A percentile compares a stretch with the other conserved stretches of the same genome.
phyloP scores from a whole-genome alignment of 2,113 vertebrate genomes.

The Sceloporus undulatus region DNA sequence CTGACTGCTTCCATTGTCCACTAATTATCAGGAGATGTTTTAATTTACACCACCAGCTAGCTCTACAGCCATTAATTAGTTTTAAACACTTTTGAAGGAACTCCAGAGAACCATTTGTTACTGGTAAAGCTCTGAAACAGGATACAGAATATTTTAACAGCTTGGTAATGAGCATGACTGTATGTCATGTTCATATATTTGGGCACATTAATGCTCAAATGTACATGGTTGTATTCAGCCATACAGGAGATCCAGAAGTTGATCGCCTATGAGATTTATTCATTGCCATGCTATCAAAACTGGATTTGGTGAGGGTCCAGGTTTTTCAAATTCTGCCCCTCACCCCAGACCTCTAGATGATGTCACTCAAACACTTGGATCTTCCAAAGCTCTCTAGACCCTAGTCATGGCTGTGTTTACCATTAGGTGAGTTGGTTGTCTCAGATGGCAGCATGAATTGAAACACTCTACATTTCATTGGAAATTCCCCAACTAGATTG shows the following conservation, averaged over 20 bases:
- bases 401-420: too few species aligned
- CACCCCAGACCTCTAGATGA: too few species aligned
- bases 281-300: not conserved
- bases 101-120: conserved; percentile 5
- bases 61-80: conserved; percentile 24
- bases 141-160: conserved; percentile 40
- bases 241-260: conserved; percentile 20
- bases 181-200: not conserved
- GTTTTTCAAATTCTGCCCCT: not conserved
- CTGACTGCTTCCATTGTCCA: conserved; percentile 50
- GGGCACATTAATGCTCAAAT: too few species aligned
- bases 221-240: conserved; percentile 10
- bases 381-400: not conserved
- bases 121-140: conserved; percentile 37
- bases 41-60: conserved; percentile 45
- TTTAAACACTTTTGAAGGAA: conserved; percentile 28
- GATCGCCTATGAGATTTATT: not conserved
- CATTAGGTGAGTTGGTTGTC: too few species aligned
- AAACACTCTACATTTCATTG: too few species aligned
- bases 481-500: too few species aligned
- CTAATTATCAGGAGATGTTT: conserved; percentile 14
- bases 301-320: not conserved
- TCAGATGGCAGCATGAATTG: too few species aligned
- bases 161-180: conserved; percentile 30
- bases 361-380: not conserved